Evolutionary conservation across 35 echinoderm and acorn worm species (phyloP).

Genomic region (Acanthaster planci): DNA sequence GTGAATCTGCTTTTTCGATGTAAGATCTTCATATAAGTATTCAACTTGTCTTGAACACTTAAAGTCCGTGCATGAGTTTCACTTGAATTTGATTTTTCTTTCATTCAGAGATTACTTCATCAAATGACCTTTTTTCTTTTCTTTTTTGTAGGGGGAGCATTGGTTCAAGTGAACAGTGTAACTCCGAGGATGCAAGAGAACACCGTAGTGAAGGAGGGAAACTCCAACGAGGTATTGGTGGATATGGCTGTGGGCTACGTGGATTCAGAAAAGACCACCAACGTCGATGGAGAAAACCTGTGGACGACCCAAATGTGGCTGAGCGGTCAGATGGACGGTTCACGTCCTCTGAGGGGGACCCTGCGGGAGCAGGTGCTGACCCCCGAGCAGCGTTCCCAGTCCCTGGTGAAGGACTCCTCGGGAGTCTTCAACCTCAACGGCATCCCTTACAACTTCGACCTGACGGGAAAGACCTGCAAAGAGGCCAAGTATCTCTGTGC

Average conservation of each 20-base stretch:
- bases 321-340: slow-evolving; percentile 21
- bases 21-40: too few species aligned
- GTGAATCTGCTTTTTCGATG: too few species aligned
- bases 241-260: slow-evolving; percentile 28
- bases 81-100: too few species aligned
- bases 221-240: slow-evolving; percentile 26
- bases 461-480: slow-evolving; percentile 54
- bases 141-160: not conserved
- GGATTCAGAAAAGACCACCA: slow-evolving; percentile 32
- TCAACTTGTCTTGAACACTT: too few species aligned
- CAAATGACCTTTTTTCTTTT: too few species aligned
- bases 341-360: slow-evolving; percentile 5
- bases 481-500: slow-evolving; percentile 66
- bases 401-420: slow-evolving; percentile 36
- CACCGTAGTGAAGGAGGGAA: slow-evolving; percentile 31
- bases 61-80: too few species aligned
- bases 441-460: slow-evolving; percentile 28
- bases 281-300: slow-evolving; percentile 39
- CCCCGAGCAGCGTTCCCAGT: not conserved
- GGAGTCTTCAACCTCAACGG: slow-evolving; percentile 10
- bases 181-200: not conserved
- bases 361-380: slow-evolving; percentile 32
- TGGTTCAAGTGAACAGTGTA: slow-evolving; percentile 7
- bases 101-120: too few species aligned
- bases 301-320: slow-evolving; percentile 47